Base-by-base conservation (phyloP, 2,888 invertebrate genomes). In the Stenichneumon culpator region DNA sequence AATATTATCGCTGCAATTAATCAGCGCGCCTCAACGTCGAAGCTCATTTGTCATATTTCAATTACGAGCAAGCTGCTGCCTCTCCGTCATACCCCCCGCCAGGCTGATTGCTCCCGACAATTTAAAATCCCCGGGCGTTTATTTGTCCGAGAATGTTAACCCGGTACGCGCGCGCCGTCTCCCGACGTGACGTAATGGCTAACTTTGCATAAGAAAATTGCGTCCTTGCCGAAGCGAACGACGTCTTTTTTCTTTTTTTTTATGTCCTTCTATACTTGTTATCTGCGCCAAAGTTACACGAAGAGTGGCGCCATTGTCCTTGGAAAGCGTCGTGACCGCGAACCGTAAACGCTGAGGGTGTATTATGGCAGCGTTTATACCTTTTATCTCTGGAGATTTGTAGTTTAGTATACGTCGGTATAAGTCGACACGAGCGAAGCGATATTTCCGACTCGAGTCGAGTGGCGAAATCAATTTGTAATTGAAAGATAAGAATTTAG, bases 41-140 rank as follows among this genome's bases (percentile, higher is more conserved):
- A 85, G 79, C 79, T 79, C 82, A 85, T 85, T 85, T 82, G 85
- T 85, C 82, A 82, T 82, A 79, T 85, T 85, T 85, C 82, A 85
- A 85, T 85, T 85, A 85, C 82, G 68, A 68, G 75, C 78, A 74
- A 69, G 78, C 70, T 67, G 72, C 77, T 25, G 44, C 25, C 52
- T 50, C 22, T 39, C 22, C n/a, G 14, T 25, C 73, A 44, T 22
- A 3, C 16, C 32, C 50, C 63, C 67, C 68, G 52, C 68, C 60
- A 19, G 52, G 63, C 63, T 32, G 28, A 67, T 73, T 75, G 67
- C 44, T 63, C 68, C 39, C 22, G 67, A 63, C 81, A 85, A 82
- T 85, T 85, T 82, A 77, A 82, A 85, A 85, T 82, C 52, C 60
- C 70, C 65, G 82, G 47, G 63, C 54, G 52, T 79, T 82, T 84